Base-by-base conservation (phyloP, 2,113 vertebrate genomes). In the Rhinolophus sinicus region DNA sequence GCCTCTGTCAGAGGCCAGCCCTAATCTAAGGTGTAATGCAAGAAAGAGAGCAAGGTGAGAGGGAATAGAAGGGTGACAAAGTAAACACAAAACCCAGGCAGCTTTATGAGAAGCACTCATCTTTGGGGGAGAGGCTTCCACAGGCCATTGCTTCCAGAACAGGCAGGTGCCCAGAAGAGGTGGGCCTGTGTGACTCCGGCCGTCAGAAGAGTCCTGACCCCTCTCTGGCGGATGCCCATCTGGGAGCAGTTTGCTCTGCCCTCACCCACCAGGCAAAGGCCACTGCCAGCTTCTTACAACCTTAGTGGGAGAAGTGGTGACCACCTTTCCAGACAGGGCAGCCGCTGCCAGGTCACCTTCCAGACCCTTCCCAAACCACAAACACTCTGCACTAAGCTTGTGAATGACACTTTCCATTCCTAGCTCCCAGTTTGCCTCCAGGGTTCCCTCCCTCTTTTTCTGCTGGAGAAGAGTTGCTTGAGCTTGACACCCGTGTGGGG, bases 361-460 rank as follows among this genome's bases (percentile, higher is more conserved):
- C 5, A 1, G 76, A 50, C 24, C 54, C 60, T 80, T 44, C 56
- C 22, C 4, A 76, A 92, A 70, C 18, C 54, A 10, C 58, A n/a
- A 24, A 26, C 4, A 60, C 62, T 84, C 40, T 44, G 38, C 30
- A 33, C 35, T 33, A 35, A 88, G 80, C 14, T 24, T 30, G 1
- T 21, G 24, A 54, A 28, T 52, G 78, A 52, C 35, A 3, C 67
- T 65, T 13, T 30, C 70, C 47, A 30, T 15, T 58, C 56, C 47
- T 47, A 19, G 14, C 6, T 4, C 13, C 52, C 40, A 2, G 21
- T 2, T 0, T 0, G 54, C 54, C 5, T 62, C 69, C 35, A 38
- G 28, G 33, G 19, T 8, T 4, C 18, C 35, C 28, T 72, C 35
- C 18, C 60, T 90, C 26, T 19, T 56, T 82, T 30, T 10, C 15